These are phyloP conservation scores for Marcusenius ussheri DNA, from an alignment of 2,113 vertebrate species.

Conservation along the genomic window DNA sequence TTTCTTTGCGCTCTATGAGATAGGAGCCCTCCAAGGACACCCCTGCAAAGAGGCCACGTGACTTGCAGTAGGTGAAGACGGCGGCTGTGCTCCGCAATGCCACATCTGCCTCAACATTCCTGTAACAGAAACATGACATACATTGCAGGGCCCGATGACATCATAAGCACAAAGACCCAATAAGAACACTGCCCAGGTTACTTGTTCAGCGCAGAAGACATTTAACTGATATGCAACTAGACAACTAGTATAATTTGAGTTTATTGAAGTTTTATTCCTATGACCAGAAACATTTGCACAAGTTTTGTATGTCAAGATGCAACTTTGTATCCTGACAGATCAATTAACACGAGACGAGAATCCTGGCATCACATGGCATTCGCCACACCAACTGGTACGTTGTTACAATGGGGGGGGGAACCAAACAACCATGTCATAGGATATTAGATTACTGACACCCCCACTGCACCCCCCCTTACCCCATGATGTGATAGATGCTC, in stretches of 20 bases:
- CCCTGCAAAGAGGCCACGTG: constrained; percentile 86
- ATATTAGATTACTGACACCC: background rate
- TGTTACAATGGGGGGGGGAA: background rate
- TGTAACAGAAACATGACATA: constrained; percentile 34
- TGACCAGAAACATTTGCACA: background rate
- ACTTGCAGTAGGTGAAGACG: constrained; percentile 87
- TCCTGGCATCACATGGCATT: background rate
- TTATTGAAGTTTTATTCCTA: background rate
- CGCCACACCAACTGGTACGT: background rate
- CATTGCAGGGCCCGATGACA: background rate
- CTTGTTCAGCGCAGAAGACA: background rate
- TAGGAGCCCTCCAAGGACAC: constrained; percentile 87
- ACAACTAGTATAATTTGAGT: background rate
- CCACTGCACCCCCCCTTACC: background rate
- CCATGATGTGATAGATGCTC: background rate
- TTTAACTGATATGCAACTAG: background rate
- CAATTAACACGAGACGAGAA: background rate
- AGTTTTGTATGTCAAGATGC: background rate
- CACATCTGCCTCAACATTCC: constrained; percentile 89
- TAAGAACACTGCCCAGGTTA: background rate
- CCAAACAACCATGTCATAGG: background rate
- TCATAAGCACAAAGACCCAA: background rate
- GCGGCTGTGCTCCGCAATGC: constrained; percentile 80
- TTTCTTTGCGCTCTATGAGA: constrained; percentile 89
- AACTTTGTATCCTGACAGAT: background rate